Base-by-base conservation (phyloP, 2,797 vertebrate genomes). In the Mico argentatus region DNA sequence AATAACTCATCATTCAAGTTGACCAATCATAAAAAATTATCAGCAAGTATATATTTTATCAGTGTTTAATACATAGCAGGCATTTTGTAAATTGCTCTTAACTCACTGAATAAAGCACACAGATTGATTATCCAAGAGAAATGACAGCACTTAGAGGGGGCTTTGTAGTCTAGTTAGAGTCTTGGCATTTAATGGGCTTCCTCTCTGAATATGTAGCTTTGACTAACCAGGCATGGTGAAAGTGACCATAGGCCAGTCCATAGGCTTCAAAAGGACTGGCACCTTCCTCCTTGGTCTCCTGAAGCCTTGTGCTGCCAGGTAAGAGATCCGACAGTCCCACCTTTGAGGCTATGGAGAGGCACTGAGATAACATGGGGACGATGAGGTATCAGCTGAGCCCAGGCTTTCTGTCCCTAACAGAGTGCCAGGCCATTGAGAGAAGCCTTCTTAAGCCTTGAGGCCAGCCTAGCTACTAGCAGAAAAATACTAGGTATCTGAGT, bases 151-250 rank as follows among this genome's bases (percentile, higher is more conserved):
- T 17, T 39, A 67, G 15, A 81, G 36, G 8, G 48, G 2, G 3
- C 20, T 85, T 57, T 41, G 39, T 4, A 24, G 33, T 2, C 33
- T 39, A 36, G 50, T 20, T 36, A 19, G 26, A 90, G 9, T 12
- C 39, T n/a, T 48, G 36, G 30, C 30, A 70, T 88, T 85, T 61
- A 39, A 24, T 30, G 39, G 33, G 30, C 19, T 46, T 59, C 1
- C 27, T 76, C 82, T 64, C 19, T 57, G 46, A 87, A 76, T 59
- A 67, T 4, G 15, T 33, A 19, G 52, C 41, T 72, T 52, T 20
- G 2, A 36, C 15, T 44, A 30, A 7, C 1, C 30, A 3, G 22
- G 15, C 0, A 61, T 0, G 11, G 13, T 46, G 41, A 50, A 59
- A 91, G 50, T 46, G 46, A 36, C 41, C 14, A 0, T 1, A 30